Evolutionary conservation across 2,113 vertebrate genomes (phyloP).

Genomic region (Craseonycteris thonglongyai): DNA sequence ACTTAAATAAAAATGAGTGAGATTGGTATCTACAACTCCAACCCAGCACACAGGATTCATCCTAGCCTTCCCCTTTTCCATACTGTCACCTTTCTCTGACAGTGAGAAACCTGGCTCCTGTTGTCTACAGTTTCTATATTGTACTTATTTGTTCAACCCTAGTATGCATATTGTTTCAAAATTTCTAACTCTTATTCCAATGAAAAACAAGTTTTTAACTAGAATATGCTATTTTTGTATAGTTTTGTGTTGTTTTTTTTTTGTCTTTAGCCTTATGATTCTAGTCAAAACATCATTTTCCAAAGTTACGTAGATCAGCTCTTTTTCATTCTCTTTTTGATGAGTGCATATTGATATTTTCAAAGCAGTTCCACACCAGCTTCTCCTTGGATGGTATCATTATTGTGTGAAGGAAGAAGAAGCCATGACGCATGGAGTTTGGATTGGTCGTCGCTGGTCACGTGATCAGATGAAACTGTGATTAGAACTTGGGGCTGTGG

Average conservation of each 20-base stretch:
- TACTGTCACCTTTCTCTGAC: not conserved
- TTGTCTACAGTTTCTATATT: not conserved
- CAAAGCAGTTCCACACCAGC: not conserved
- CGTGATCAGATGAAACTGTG: no score
- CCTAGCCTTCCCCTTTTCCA: not conserved
- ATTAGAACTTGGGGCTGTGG: not conserved
- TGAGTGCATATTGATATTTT: not conserved
- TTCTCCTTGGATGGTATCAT: not conserved
- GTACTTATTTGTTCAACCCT: not conserved
- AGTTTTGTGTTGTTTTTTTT: not conserved
- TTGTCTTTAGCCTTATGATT: not conserved
- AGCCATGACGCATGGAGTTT: not conserved
- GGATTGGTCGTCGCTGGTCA: not conserved
- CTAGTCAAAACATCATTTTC: not conserved
- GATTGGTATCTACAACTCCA: not conserved
- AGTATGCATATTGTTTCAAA: not conserved
- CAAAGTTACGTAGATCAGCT: not conserved
- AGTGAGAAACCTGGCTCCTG: not conserved
- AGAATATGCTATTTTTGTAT: not conserved
- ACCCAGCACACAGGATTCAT: not conserved
- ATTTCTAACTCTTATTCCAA: not conserved
- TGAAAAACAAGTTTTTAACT: not conserved
- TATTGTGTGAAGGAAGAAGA: not conserved
- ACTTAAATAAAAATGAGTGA: not conserved
- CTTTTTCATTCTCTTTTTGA: not conserved